These are phyloP conservation scores for Agriopis leucophaearia DNA, from an alignment of 2,888 invertebrate species.

Conservation along the genomic window DNA sequence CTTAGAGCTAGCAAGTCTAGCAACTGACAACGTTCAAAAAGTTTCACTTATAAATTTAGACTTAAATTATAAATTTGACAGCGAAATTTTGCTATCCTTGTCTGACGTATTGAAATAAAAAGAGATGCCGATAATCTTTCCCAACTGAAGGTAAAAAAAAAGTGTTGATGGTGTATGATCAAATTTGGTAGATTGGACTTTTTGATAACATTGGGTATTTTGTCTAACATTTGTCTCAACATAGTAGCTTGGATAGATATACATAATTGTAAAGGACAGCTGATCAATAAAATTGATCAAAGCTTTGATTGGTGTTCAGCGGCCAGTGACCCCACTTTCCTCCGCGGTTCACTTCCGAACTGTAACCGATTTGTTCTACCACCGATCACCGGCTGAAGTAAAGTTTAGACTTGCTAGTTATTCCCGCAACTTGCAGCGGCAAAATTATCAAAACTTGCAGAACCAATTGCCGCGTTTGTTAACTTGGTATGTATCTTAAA, in stretches of 20 bases:
- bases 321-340: conserved; percentile 63
- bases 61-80: too few species aligned
- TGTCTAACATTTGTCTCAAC: not conserved
- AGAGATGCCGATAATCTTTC: too few species aligned
- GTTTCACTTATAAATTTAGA: too few species aligned
- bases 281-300: conserved; percentile 58
- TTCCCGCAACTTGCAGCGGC: not conserved
- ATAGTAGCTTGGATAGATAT: not conserved
- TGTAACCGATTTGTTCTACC: conserved; percentile 71
- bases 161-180: too few species aligned
- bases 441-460: not conserved
- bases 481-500: not conserved
- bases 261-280: conserved; percentile 8
- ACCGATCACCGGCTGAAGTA: conserved; percentile 42
- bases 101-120: too few species aligned
- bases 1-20: too few species aligned
- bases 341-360: conserved; percentile 65
- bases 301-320: conserved; percentile 53
- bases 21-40: too few species aligned
- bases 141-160: too few species aligned
- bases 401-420: not conserved
- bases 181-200: too few species aligned
- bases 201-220: too few species aligned
- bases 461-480: not conserved
- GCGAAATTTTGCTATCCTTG: too few species aligned